Conservation (phyloP, 2,113 vertebrate genomes). For the Poeciliopsis prolifica region DNA sequence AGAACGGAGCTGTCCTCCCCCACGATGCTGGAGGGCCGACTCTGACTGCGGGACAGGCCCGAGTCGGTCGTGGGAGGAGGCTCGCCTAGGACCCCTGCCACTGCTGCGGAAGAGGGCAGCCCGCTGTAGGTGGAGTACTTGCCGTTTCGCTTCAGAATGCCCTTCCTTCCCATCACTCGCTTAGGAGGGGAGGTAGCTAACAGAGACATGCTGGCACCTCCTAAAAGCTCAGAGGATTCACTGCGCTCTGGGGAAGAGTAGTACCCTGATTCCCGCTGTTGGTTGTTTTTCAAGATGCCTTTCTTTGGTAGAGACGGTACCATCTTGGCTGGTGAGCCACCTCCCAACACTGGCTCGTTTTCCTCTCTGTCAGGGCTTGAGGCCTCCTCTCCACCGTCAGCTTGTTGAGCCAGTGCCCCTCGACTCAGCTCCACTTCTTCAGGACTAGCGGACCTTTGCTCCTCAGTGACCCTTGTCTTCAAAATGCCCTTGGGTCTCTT, state of each 20-base stretch:
- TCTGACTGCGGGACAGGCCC: conserved; percentile 89
- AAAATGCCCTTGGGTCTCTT: conserved; percentile 97
- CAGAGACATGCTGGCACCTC: conserved; percentile 72
- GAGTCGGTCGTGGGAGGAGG: conserved; percentile 76
- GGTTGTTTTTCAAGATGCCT: conserved; percentile 97
- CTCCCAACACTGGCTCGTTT: conserved; percentile 64
- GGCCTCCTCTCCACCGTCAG: conserved; percentile 69
- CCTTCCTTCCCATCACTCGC: conserved; percentile 83
- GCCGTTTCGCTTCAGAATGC: conserved; percentile 94
- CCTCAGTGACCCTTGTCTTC: conserved; percentile 88
- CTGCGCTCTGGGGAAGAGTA: conserved; percentile 97
- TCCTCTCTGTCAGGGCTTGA: conserved; percentile 80
- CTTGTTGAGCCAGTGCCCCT: conserved; percentile 37
- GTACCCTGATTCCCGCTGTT: conserved; percentile 92
- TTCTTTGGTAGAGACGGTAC: conserved; percentile 92
- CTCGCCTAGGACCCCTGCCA: conserved; percentile 69
- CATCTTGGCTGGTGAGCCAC: conserved; percentile 79
- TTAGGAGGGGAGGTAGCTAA: conserved; percentile 74
- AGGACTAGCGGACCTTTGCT: conserved; percentile 87
- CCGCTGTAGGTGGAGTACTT: conserved; percentile 87
- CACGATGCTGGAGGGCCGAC: conserved; percentile 89
- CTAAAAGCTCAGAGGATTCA: conserved; percentile 91
- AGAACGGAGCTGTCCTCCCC: conserved; percentile 89
- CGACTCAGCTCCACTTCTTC: conserved; percentile 81
- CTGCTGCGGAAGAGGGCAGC: conserved; percentile 61